These are phyloP conservation scores for Hylaea fasciaria DNA, from an alignment of 2,888 invertebrate species.

Conservation along the genomic window DNA sequence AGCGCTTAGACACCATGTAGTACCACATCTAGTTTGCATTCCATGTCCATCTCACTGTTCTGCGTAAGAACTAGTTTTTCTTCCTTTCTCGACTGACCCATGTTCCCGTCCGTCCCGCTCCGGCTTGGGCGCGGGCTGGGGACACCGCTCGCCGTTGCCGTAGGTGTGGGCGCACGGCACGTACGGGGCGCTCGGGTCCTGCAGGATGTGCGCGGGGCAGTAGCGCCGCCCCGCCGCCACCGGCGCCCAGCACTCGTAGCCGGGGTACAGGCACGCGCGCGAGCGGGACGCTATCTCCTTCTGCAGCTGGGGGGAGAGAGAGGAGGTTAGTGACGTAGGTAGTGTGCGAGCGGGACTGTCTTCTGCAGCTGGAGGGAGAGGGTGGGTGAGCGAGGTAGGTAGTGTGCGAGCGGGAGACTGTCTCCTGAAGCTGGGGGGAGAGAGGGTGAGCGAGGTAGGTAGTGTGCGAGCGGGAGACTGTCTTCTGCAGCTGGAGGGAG, in stretches of 20 bases:
- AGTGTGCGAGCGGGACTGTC: no score
- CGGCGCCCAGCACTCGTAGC: slow-evolving; percentile 88
- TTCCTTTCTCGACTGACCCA: slow-evolving; percentile 56
- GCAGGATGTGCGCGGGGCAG: slow-evolving; percentile 92
- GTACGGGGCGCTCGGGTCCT: slow-evolving; percentile 93
- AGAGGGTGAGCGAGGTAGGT: no score
- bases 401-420: no score
- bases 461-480: no score
- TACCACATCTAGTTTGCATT: no score
- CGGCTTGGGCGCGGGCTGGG: slow-evolving; percentile 88
- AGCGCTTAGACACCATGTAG: no score
- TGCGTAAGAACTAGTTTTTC: no score
- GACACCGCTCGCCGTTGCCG: slow-evolving; percentile 89
- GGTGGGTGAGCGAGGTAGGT: no score
- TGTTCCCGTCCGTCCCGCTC: slow-evolving; percentile 55
- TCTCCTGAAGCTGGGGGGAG: no score
- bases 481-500: no score
- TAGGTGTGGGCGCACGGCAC: slow-evolving; percentile 89
- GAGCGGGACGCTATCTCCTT: slow-evolving; percentile 86
- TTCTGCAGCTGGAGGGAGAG: no score
- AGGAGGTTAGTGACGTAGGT: neutral
- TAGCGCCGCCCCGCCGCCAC: slow-evolving; percentile 89
- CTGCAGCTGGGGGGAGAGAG: slow-evolving; percentile 77
- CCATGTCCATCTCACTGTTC: no score
- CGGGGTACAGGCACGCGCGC: slow-evolving; percentile 86